These are phyloP conservation scores for Hypothenemus hampei DNA, from an alignment of 1,140 invertebrate genomes.

Conservation along the genomic window DNA sequence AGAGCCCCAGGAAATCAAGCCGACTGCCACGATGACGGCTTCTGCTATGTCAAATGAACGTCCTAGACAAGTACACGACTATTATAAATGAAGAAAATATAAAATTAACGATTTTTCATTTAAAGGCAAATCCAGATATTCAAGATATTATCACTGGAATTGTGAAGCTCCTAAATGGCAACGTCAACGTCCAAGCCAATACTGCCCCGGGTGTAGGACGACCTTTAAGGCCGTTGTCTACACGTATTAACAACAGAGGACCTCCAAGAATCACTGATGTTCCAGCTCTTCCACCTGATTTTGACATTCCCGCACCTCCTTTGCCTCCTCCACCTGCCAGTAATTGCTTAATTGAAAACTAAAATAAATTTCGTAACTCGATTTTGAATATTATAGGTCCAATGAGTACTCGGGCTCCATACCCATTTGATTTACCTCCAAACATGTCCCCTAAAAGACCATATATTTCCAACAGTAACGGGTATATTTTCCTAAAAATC, in stretches of 20 bases:
- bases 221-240: constrained; percentile 53
- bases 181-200: constrained; percentile 75
- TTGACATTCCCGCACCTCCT: constrained; percentile 56
- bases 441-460: constrained; percentile 31
- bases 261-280: constrained; percentile 76
- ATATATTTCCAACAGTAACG: not conserved
- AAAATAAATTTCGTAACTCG: not conserved
- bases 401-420: constrained; percentile 54
- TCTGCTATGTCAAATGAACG: constrained; percentile 39
- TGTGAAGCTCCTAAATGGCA: constrained; percentile 81
- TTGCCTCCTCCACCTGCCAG: constrained; percentile 42
- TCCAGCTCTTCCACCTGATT: constrained; percentile 61
- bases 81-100: too few species aligned
- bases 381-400: constrained; percentile 39
- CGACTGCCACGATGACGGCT: constrained; percentile 48
- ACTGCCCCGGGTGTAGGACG: constrained; percentile 52
- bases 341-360: not conserved
- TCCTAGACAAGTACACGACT: constrained; percentile 46
- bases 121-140: constrained; percentile 67
- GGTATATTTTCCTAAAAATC: not conserved
- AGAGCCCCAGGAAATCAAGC: constrained; percentile 58
- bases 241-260: constrained; percentile 82
- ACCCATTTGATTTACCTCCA: constrained; percentile 64
- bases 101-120: too few species aligned
- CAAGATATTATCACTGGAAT: constrained; percentile 88